phyloP scores from a whole-genome alignment of 2,113 vertebrate species.

The Calidris pygmaea region DNA sequence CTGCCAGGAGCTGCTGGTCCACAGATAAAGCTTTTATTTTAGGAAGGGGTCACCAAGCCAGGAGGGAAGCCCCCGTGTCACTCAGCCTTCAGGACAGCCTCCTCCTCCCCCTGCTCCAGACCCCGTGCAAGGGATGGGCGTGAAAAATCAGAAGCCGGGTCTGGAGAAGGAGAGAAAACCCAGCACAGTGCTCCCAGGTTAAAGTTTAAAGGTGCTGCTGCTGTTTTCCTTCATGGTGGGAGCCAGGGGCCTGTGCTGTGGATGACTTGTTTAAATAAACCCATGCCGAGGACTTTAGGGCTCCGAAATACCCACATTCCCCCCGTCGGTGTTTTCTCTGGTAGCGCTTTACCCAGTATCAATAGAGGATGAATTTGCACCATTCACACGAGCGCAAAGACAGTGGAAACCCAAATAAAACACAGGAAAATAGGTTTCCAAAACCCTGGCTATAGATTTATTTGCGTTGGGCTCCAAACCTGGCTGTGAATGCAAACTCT shows the following conservation, averaged over 20 bases:
- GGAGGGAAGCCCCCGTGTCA: not conserved
- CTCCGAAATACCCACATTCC: not conserved
- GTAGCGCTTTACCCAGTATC: not conserved
- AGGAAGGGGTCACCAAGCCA: not conserved
- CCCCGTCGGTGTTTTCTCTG: not conserved
- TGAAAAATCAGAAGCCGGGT: not conserved
- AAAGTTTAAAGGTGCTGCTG: not conserved
- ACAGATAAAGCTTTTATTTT: not conserved
- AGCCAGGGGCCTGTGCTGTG: not conserved
- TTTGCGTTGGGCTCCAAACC: slow-evolving; percentile 15
- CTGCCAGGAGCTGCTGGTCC: not conserved
- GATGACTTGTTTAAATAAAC: slow-evolving; percentile 15
- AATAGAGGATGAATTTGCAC: slow-evolving; percentile 47
- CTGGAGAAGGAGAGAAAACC: not conserved
- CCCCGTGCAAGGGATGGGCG: fast-evolving
- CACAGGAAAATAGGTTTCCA: slow-evolving; percentile 63
- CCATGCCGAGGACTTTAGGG: not conserved
- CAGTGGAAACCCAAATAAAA: slow-evolving; percentile 69
- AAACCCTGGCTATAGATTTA: slow-evolving; percentile 40
- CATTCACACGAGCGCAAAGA: slow-evolving; percentile 51
- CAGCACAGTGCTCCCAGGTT: not conserved
- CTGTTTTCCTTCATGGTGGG: not conserved
- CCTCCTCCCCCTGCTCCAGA: not conserved
- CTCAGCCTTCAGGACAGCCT: not conserved
- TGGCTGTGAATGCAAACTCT: slow-evolving; percentile 60